Conservation (phyloP, 2,888 invertebrate species). For the Drosophila anomalata region DNA sequence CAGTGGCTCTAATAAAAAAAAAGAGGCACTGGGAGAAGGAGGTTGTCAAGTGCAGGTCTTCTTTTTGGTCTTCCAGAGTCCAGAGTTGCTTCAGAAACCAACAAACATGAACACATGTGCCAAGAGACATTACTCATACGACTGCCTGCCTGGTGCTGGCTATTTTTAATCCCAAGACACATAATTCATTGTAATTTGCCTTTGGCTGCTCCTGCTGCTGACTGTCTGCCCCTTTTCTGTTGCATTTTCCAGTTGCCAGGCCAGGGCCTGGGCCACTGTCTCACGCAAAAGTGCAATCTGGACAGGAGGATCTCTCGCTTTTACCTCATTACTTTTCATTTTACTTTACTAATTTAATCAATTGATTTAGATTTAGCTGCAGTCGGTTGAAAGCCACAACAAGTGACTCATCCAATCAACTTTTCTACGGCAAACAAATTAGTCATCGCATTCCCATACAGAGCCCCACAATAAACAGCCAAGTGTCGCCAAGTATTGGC, state of each 20-base stretch:
- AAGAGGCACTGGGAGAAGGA: constrained; percentile 6
- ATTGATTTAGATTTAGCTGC: constrained; percentile 4
- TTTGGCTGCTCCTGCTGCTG: constrained; percentile 25
- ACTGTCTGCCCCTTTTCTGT: constrained; percentile 44
- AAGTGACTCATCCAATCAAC: constrained; percentile 36
- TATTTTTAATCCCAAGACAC: constrained; percentile 76
- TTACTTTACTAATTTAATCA: constrained; percentile 27
- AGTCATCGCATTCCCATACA: constrained; percentile 32
- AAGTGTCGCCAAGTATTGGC: constrained; percentile 28
- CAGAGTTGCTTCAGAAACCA: constrained; percentile 61
- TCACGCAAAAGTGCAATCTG: constrained; percentile 65
- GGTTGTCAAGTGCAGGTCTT: constrained; percentile 70
- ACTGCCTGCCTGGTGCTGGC: constrained; percentile 23
- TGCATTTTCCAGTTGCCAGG: constrained; percentile 69
- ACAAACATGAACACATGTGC: neutral
- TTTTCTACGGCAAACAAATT: constrained; percentile 44
- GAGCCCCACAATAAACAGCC: constrained; percentile 1
- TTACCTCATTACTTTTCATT: neutral
- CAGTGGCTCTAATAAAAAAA: constrained; percentile 66
- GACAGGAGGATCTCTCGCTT: too few species aligned
- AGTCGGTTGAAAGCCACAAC: constrained; percentile 7
- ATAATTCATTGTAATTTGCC: constrained; percentile 79
- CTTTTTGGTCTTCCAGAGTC: constrained; percentile 36
- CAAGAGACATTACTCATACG: constrained; percentile 67
- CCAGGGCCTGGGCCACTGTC: constrained; percentile 14